Conservation (phyloP, 2,797 vertebrate species). For the Acropternis orthonyx region DNA sequence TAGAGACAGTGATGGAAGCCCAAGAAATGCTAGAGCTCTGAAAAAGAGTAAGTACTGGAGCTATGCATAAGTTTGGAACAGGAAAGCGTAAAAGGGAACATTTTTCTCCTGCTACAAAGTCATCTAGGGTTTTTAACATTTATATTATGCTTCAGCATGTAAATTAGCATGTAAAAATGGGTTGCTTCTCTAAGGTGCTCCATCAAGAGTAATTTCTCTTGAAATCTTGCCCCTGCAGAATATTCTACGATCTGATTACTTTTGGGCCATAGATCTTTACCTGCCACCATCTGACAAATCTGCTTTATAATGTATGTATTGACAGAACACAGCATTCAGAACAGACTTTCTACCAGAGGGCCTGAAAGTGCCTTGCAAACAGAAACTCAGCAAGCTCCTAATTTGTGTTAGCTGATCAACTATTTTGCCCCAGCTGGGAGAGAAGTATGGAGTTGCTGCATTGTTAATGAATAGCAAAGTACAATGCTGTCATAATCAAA, state of each 20-base stretch:
- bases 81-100: neutral
- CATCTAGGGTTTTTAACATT: neutral
- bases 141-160: neutral
- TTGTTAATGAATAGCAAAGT: neutral
- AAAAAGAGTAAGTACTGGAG: neutral
- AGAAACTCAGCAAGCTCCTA: neutral
- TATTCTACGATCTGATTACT: neutral
- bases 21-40: neutral
- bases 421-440: neutral
- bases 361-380: neutral
- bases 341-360: neutral
- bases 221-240: neutral
- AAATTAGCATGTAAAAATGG: slow-evolving; percentile 16
- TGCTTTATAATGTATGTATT: neutral
- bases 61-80: neutral
- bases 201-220: neutral
- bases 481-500: neutral
- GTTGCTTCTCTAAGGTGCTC: neutral
- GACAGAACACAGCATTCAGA: neutral
- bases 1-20: neutral
- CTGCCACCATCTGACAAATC: neutral
- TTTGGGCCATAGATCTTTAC: neutral
- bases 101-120: neutral
- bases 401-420: neutral
- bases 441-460: neutral